phyloP scores from a whole-genome alignment of 2,888 invertebrate genomes.

The Parthenolecanium corni region DNA sequence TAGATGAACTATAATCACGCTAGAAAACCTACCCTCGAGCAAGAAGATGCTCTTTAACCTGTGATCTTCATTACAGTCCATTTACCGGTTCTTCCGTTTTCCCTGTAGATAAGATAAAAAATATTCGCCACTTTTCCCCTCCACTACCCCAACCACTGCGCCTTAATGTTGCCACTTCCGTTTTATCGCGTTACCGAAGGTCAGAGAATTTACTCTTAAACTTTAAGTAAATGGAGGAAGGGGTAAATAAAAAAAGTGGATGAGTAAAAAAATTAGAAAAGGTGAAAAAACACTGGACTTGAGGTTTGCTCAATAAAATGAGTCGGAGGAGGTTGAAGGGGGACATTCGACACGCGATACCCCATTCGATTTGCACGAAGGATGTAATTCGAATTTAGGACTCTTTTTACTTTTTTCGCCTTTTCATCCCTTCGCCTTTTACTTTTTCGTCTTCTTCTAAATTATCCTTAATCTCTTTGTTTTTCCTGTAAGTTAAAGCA shows the following conservation, averaged over 20 bases:
- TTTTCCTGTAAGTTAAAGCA: too few relatives aligned
- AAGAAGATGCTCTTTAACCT: constrained; percentile 27
- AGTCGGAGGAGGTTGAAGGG: not conserved
- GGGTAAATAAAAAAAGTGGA: not conserved
- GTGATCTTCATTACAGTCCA: constrained; percentile 27
- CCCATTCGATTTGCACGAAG: not conserved
- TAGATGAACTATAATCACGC: constrained; percentile 32
- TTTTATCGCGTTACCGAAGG: constrained; percentile 11
- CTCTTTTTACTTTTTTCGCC: too few relatives aligned
- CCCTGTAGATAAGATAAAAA: constrained; percentile 16
- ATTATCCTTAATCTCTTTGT: too few relatives aligned
- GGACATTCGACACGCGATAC: not conserved
- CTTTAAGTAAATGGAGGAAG: too few relatives aligned
- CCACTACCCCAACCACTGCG: not conserved
- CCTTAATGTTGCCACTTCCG: constrained; percentile 1
- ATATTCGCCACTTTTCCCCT: constrained; percentile 4
- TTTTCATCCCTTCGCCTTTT: too few relatives aligned
- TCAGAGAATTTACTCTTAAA: not conserved
- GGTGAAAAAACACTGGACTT: not conserved
- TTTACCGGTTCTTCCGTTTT: constrained; percentile 26
- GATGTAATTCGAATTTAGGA: too few relatives aligned
- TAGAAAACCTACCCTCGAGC: constrained; percentile 30
- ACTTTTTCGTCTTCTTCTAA: too few relatives aligned
- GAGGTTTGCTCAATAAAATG: not conserved
- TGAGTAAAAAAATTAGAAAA: constrained; percentile 4